Evolutionary conservation across 2,113 vertebrate genomes (phyloP).

Genomic region (Atractosteus spatula): DNA sequence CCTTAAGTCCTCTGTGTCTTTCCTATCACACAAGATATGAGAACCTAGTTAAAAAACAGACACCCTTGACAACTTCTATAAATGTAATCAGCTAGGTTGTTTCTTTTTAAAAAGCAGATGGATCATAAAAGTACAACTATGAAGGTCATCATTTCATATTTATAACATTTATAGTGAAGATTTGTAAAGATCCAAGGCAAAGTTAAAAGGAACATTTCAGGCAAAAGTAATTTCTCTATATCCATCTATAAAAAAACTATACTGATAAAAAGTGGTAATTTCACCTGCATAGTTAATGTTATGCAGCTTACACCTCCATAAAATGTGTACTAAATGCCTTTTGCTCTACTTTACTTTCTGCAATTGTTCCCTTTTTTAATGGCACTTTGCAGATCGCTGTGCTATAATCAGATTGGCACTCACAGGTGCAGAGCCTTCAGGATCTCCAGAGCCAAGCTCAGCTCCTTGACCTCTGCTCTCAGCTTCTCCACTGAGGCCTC

Average conservation of each 20-base stretch:
- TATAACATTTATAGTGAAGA: background rate
- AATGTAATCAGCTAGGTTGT: background rate
- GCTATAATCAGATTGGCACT: slow-evolving; percentile 26
- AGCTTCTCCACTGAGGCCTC: slow-evolving; percentile 42
- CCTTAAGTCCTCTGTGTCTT: slow-evolving; percentile 67
- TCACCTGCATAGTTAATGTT: too few species aligned
- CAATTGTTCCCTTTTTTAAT: too few species aligned
- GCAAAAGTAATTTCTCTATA: too few species aligned
- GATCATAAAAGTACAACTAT: background rate
- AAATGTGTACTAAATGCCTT: too few species aligned
- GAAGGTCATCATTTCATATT: background rate
- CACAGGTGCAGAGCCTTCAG: slow-evolving; percentile 58
- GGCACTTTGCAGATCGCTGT: too few species aligned
- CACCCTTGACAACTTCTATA: background rate
- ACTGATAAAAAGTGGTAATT: too few species aligned
- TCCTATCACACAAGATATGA: slow-evolving; percentile 43
- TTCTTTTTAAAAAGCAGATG: background rate
- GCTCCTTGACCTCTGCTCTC: slow-evolving; percentile 58
- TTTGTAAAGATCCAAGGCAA: background rate
- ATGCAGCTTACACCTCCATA: too few species aligned
- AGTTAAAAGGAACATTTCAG: too few species aligned
- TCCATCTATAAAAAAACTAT: too few species aligned
- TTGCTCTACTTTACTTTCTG: too few species aligned
- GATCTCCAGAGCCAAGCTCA: slow-evolving; percentile 61
- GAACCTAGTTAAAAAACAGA: slow-evolving; percentile 3